Evolutionary conservation across 2,113 vertebrate species (phyloP), one percentile per base, ranked within the genome.

Genomic region (Kryptolebias marmoratus): DNA sequence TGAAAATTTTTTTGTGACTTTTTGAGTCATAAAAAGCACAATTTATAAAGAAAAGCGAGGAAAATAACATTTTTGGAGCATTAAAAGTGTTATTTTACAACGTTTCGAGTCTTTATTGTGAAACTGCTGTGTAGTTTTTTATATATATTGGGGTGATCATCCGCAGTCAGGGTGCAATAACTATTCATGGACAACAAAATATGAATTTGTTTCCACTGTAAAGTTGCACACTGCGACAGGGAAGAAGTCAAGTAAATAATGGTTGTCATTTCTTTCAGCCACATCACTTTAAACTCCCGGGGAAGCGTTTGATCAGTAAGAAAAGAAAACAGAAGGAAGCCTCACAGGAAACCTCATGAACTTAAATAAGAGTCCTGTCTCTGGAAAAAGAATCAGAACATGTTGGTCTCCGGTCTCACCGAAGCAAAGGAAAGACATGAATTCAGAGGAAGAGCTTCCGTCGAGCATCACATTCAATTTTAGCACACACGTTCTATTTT

Each of bases 281-380:
- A 13, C 45, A 63, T 54, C 18, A 48, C 28, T 7, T 45, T 39
- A 73, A 63, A 61, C 28, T 15, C 53, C n/a, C 28, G 11, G 12
- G 22, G 45, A 49, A 67, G 32, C 36, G 10, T 11, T 39, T 36
- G 58, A 48, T 31, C 39, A 22, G 45, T 1, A 15, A n/a, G 11
- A 15, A 16, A 31, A 63, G 28, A 64, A 58, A 18, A 22, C 31
- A 18, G 10, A 36, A 64, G 73, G 71, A 84, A 76, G 42, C 60
- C 76, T 78, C 84, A 71, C 32, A 80, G 81, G 81, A 82, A 80
- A 74, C 64, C 56, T 61, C 75, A 70, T 52, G 49, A 75, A 28
- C 50, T 66, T 32, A 59, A 66, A 71, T 22, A 15, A 73, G 39
- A 68, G 57, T 75, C 49, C 47, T 52, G 11, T 36, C 18, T 64